Base-by-base conservation (phyloP, 2,888 invertebrate genomes). In the Eupithecia insigniata region DNA sequence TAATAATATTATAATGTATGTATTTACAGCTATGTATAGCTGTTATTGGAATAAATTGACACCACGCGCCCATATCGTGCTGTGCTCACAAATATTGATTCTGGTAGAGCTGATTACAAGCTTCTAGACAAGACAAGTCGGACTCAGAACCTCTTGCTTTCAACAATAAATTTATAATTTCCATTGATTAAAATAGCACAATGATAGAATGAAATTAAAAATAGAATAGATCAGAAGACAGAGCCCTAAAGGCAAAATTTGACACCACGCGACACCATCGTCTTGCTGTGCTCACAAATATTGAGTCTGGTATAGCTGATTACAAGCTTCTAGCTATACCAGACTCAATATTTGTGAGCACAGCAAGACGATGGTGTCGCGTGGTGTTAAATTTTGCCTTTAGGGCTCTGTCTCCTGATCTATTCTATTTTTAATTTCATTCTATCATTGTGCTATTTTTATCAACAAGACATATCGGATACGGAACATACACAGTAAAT, bases 31-130 rank as follows among this genome's bases (percentile, higher is more conserved):
- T 55, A 26, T 14, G 22, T 26, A 8, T 51, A 55, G 55, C 55
- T 55, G 26, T 55, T 55, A 14, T 55, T 26, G 26, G 26, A 55
- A 55, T 55, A 55, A 55, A 55, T 55, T 55, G 12, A 62, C 32
- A 61, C 18, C 32, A 32, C 28, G 32, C 10, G 61, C n/a, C 32
- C 5, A 32, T 61, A 32, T 51, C 28, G 30, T 66, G 43, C 43
- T 51, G 43, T 65, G 28, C 28, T 51, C 43, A 26, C 55, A 55
- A 55, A 26, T 51, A 26, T 51, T 51, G 10, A 51, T 22, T 22
- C 22, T 51, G 22, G 22, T 51, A 51, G 51, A 51, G 22, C 51
- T 51, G 51, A 12, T n/a, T 51, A 51, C 22, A 12, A 51, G 12
- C 22, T 51, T 22, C 22, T 22, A 51, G n/a, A 51, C 22, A 51